Conservation (phyloP, 2,113 vertebrate genomes). For the Pycnonotus jocosus region DNA sequence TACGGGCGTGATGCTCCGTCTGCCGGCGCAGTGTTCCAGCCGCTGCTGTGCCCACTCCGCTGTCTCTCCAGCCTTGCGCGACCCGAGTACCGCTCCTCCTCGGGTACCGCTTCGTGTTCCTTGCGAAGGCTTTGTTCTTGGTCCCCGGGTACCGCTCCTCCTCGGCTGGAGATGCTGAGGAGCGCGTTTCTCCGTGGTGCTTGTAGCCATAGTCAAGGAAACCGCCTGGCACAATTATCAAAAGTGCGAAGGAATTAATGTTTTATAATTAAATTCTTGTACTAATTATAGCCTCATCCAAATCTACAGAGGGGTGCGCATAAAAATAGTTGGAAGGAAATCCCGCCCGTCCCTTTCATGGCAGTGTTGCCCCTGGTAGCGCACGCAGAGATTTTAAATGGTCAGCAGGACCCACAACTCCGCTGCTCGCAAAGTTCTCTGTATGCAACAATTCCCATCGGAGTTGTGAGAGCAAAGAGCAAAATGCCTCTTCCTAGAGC, state of each 20-base stretch:
- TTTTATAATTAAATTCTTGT: background rate
- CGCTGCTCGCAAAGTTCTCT: slow-evolving; percentile 55
- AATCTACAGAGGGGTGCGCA: background rate
- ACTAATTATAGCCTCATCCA: background rate
- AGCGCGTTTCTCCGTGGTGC: background rate
- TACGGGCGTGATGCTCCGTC: background rate
- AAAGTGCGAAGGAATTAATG: background rate
- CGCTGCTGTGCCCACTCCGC: background rate
- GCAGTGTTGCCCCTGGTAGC: too few relatives aligned
- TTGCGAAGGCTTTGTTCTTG: slow-evolving; percentile 41
- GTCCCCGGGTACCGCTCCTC: background rate
- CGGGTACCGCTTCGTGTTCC: too few relatives aligned
- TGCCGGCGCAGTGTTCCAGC: fast-evolving
- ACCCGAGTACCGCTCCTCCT: background rate
- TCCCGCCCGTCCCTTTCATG: fast-evolving
- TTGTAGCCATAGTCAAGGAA: background rate
- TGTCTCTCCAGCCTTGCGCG: fast-evolving
- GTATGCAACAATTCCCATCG: slow-evolving; percentile 52
- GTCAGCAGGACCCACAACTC: background rate
- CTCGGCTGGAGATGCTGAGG: background rate
- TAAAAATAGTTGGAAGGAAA: background rate
- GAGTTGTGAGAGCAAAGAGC: background rate
- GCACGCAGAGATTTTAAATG: background rate
- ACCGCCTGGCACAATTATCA: fast-evolving
- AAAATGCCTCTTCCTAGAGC: background rate